phyloP scores from a whole-genome alignment of 2,888 invertebrate species.

The Polyommatus iphigenia region DNA sequence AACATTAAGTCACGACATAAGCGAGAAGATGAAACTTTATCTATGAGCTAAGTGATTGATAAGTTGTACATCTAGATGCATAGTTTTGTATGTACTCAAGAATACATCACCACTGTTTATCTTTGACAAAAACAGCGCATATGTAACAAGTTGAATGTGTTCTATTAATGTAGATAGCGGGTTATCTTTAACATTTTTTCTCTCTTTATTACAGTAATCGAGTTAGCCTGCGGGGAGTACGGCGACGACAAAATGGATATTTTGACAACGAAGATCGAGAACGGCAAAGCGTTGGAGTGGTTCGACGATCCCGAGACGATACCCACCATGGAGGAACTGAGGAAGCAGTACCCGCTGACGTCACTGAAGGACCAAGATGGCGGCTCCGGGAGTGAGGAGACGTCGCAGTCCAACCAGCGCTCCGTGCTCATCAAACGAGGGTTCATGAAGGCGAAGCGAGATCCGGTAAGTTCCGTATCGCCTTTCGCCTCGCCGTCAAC shows the following conservation, averaged over 20 bases:
- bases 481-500: too few relatives aligned
- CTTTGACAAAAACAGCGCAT: too few relatives aligned
- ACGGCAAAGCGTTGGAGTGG: conserved; percentile 85
- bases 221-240: conserved; percentile 94
- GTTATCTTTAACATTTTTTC: not conserved
- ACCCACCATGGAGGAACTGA: conserved; percentile 78
- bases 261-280: conserved; percentile 84
- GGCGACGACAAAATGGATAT: conserved; percentile 87
- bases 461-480: conserved; percentile 75
- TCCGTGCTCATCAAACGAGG: conserved; percentile 85
- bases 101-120: too few relatives aligned
- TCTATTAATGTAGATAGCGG: too few relatives aligned
- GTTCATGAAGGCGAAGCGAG: conserved; percentile 86
- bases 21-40: too few relatives aligned
- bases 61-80: too few relatives aligned
- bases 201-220: conserved; percentile 85
- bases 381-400: conserved; percentile 81
- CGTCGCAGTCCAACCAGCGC: conserved; percentile 85
- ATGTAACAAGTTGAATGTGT: too few relatives aligned
- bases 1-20: too few relatives aligned
- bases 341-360: conserved; percentile 78
- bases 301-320: conserved; percentile 81
- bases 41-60: too few relatives aligned
- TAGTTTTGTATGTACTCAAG: too few relatives aligned
- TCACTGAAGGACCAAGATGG: conserved; percentile 64